Percentiles rank a stretch among this genome's conserved stretches.
phyloP scores from a whole-genome alignment of 2,797 vertebrate genomes.

The Chanos chanos region DNA sequence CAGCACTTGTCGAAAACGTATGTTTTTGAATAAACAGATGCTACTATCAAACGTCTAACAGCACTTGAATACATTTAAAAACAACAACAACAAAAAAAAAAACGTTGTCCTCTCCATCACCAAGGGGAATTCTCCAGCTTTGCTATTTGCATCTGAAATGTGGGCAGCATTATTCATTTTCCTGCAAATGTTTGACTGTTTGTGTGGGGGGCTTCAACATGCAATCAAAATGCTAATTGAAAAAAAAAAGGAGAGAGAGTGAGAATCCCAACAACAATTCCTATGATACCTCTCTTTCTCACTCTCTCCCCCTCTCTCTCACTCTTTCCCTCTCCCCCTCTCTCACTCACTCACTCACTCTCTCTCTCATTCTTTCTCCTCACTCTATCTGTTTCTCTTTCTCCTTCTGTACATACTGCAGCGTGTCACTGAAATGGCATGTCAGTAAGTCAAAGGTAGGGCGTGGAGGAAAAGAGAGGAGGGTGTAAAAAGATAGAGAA shows the following conservation, averaged over 20 bases:
- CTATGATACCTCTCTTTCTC: constrained; percentile 36
- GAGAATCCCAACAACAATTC: constrained; percentile 46
- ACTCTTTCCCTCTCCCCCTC: not conserved
- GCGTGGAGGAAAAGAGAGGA: too few species aligned
- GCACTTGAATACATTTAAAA: constrained; percentile 18
- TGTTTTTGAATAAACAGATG: constrained; percentile 19
- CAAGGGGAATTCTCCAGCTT: constrained; percentile 17
- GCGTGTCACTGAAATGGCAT: too few species aligned
- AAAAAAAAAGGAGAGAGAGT: too few species aligned
- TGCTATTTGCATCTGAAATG: constrained; percentile 42
- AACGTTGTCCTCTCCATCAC: constrained; percentile 19
- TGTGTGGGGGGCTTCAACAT: constrained; percentile 49
- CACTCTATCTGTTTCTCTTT: constrained; percentile 7
- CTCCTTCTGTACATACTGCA: too few species aligned
- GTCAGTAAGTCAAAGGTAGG: too few species aligned
- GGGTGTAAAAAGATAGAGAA: too few species aligned
- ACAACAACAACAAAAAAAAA: too few species aligned
- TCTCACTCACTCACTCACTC: not conserved
- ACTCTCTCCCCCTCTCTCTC: constrained; percentile 18
- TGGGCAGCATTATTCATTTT: constrained; percentile 51
- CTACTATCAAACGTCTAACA: constrained; percentile 32
- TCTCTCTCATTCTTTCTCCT: constrained; percentile 8
- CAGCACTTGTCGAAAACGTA: constrained; percentile 5
- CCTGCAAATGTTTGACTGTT: constrained; percentile 59
- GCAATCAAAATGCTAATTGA: constrained; percentile 70